These are phyloP conservation scores for Asteroscopus sphinx DNA, from an alignment of 2,888 invertebrate genomes.

Conservation along the genomic window DNA sequence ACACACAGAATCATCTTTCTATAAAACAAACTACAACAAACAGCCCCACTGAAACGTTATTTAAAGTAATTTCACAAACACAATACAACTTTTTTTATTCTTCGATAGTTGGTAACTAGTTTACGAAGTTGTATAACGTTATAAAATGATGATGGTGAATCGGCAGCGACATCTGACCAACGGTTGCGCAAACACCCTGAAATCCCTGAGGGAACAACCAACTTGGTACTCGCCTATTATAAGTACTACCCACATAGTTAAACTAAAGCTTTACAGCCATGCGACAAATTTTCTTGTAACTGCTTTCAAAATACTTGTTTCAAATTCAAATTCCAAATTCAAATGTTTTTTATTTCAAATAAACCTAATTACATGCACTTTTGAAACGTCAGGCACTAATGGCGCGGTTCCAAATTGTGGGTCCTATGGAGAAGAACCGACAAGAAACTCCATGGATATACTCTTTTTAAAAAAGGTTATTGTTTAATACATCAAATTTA, in stretches of 20 bases:
- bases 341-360: too few species aligned
- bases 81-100: constrained; percentile 26
- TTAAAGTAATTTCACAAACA: constrained; percentile 25
- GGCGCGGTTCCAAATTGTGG: too few species aligned
- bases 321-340: too few species aligned
- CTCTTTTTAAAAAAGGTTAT: too few species aligned
- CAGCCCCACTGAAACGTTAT: background rate
- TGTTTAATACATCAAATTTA: too few species aligned
- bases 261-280: background rate
- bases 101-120: constrained; percentile 26
- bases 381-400: too few species aligned
- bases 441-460: too few species aligned
- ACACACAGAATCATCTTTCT: too few species aligned
- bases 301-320: background rate
- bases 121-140: constrained; percentile 19
- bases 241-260: background rate
- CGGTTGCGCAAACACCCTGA: background rate
- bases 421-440: too few species aligned
- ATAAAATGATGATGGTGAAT: constrained; percentile 23
- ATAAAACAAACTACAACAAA: too few species aligned
- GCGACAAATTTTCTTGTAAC: background rate
- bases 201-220: constrained; percentile 17
- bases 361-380: too few species aligned
- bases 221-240: constrained; percentile 3
- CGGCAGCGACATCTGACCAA: constrained; percentile 25